phyloP scores from a whole-genome alignment of 2,797 vertebrate species.

The Catharus ustulatus region DNA sequence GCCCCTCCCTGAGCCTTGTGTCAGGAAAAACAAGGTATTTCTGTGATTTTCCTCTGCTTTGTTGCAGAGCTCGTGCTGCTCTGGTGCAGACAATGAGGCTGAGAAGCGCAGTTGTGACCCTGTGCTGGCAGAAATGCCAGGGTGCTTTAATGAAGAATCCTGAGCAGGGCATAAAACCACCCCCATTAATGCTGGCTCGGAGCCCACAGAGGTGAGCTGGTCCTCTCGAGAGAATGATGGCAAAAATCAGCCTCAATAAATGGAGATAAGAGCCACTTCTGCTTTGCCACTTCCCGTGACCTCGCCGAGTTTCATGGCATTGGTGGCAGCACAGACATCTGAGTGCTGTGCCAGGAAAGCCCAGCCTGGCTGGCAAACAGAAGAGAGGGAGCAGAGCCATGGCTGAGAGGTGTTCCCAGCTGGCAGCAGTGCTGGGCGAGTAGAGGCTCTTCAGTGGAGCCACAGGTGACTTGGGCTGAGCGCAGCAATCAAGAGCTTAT shows the following conservation, averaged over 20 bases:
- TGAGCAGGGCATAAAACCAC: not conserved
- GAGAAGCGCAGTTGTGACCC: not conserved
- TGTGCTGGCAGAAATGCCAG: not conserved
- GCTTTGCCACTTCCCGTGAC: fast-evolving
- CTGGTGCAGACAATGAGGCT: not conserved
- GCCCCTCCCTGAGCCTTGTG: not conserved
- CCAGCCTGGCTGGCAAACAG: not conserved
- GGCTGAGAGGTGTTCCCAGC: not conserved
- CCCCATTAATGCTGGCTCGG: not conserved
- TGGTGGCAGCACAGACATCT: fast-evolving
- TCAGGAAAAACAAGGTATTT: not conserved
- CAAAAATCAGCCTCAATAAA: not conserved
- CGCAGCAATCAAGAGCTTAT: not conserved
- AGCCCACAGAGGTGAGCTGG: not conserved
- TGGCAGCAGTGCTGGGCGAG: not conserved
- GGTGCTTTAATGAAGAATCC: not conserved
- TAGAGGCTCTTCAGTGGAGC: not conserved
- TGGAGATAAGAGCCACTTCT: not conserved
- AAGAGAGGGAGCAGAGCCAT: fast-evolving
- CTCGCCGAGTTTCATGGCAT: fast-evolving
- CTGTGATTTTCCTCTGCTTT: not conserved
- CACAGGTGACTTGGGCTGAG: not conserved
- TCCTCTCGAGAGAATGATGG: not conserved
- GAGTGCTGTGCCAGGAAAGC: not conserved
- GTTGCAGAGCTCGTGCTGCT: not conserved